phyloP scores from a whole-genome alignment of 1,140 invertebrate species.

The Drosophila jambulina region DNA sequence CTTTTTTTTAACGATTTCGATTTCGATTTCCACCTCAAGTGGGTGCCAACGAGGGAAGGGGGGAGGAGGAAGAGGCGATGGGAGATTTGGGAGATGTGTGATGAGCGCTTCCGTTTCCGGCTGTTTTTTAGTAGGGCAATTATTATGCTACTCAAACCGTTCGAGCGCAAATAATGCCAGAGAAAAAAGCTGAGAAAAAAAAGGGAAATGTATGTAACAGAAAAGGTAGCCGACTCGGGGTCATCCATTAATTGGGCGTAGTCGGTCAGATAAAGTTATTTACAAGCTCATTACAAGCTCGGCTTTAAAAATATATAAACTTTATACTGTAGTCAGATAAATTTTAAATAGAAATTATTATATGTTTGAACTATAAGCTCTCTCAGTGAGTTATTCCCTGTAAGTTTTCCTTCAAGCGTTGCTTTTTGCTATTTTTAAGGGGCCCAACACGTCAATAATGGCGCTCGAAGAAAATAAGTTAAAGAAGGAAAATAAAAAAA shows the following conservation, averaged over 20 bases:
- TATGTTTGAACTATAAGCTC: no score
- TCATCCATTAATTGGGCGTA: conserved; percentile 10
- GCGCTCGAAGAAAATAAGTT: conserved; percentile 71
- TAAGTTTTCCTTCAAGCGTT: neutral
- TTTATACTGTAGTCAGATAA: neutral
- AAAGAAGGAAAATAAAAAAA: conserved; percentile 40
- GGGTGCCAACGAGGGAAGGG: conserved; percentile 39
- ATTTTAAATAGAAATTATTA: neutral
- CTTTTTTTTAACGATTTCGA: neutral
- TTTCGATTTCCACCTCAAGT: conserved; percentile 30
- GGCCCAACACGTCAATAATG: conserved; percentile 80
- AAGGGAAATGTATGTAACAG: conserved; percentile 1
- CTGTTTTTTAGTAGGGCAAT: conserved; percentile 52
- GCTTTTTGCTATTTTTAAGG: conserved; percentile 35
- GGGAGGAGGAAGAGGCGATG: neutral
- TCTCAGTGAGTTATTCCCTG: neutral
- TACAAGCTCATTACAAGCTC: neutral
- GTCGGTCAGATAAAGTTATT: conserved; percentile 6
- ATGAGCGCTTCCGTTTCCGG: conserved; percentile 62
- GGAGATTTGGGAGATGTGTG: conserved; percentile 42
- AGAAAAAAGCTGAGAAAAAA: neutral
- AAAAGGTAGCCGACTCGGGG: conserved; percentile 5
- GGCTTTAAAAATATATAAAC: neutral
- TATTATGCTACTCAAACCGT: conserved; percentile 59
- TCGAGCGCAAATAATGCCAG: conserved; percentile 53